Evolutionary conservation across 1,140 invertebrate species (phyloP), one percentile per base, ranked within the genome.

Genomic region (Aplysia californica): DNA sequence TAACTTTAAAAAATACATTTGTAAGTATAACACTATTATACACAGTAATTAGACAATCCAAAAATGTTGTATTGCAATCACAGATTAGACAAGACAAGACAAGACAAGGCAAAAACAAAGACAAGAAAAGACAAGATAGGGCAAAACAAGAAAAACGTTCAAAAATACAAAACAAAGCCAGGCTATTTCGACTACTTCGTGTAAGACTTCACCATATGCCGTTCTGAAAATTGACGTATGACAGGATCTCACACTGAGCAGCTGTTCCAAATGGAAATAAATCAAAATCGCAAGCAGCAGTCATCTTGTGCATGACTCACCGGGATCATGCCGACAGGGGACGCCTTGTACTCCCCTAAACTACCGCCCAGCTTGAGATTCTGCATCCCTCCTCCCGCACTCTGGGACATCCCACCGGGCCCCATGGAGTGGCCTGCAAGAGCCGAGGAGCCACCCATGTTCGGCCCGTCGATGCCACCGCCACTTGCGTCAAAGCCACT

Each of bases 251-350:
- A n/a, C n/a, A n/a, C n/a, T n/a, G n/a, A n/a, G n/a, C n/a, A n/a
- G n/a, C n/a, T n/a, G n/a, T n/a, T n/a, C n/a, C n/a, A n/a, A n/a
- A n/a, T n/a, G n/a, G n/a, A n/a, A n/a, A n/a, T n/a, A n/a, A n/a
- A n/a, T n/a, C n/a, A n/a, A n/a, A n/a, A n/a, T n/a, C n/a, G n/a
- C n/a, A n/a, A n/a, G n/a, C n/a, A n/a, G n/a, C n/a, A n/a, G n/a
- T 5, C 20, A 33, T 66, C 39, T 29, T 3, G 15, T 5, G 4
- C 56, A 56, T 76, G 26, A 79, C 92, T 92, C 74, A 93, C 93
- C 2, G 94, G 93, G 87, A 95, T 94, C 2, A 93, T 91, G 38
- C 92, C 92, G 87, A 92, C 85, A 55, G 79, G 58, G 23, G 82
- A 75, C 75, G 82, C 77, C 55, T 87, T 85, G 26, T 85, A 74